Base-by-base conservation (phyloP, 2,888 invertebrate genomes). In the Scotopteryx bipunctaria region DNA sequence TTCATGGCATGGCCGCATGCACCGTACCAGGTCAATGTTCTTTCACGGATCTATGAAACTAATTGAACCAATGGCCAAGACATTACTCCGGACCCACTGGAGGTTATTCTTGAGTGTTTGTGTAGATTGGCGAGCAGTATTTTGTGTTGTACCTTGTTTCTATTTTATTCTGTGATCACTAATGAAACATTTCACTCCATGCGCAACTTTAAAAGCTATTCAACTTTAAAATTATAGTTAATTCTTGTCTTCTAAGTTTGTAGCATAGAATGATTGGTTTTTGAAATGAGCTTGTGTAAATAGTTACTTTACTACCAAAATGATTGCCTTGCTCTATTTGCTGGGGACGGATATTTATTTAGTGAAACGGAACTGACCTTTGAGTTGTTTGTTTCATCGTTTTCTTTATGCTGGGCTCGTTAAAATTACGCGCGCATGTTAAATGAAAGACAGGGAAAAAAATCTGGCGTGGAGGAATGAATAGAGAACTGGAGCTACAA, bases 141-240 rank as follows among this genome's bases (percentile, higher is more conserved):
- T 54, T 19, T 37, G 16, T 23, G 32, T 6, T 59, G 56, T 59
- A 66, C 73, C 72, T 71, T 73, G 63, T 67, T 70, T n/a, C n/a
- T n/a, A n/a, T n/a, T n/a, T n/a, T 60, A 81, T 81, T 81, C 79
- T 72, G 71, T 66, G 67, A 73, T 78, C 83, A 83, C 81, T 81
- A 78, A 51, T 62, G 69, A 67, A 66, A 64, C 65, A 59, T 64
- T 58, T 55, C 53, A 57, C 56, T 63, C 47, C 40, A 52, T 31
- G 55, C 52, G 40, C 41, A 44, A 54, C 55, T 59, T 60, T 58
- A 3, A 29, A 52, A 36, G 9, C 29, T 8, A 29, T 29, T 23
- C 27, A 14, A n/a, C n/a, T n/a, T n/a, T n/a, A n/a, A n/a, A n/a
- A n/a, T 11, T n/a, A 8, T 38, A 9, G 15, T 31, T 15, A 1